Percentiles rank a stretch among this genome's conserved stretches.
Conservation (phyloP, 2,113 vertebrate genomes). For the Alectura lathami region DNA sequence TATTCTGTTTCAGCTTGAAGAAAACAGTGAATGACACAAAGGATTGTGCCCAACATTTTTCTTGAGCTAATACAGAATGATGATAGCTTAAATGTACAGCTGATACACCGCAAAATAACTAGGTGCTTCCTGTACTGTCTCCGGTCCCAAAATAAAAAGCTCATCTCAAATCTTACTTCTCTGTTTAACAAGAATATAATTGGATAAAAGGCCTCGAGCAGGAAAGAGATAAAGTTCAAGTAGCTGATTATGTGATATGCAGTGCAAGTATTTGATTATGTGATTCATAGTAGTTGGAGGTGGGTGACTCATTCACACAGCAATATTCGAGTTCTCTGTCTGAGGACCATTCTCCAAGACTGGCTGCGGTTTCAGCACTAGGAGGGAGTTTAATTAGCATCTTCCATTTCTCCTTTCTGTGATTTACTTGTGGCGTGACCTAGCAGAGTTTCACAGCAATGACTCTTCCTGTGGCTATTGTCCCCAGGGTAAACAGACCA, state of each 20-base stretch:
- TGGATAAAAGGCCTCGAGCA: conserved; percentile 65
- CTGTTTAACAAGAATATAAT: conserved; percentile 68
- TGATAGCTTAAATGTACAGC: background rate
- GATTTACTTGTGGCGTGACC: background rate
- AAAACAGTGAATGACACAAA: background rate
- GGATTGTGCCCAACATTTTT: background rate
- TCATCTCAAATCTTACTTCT: conserved; percentile 55
- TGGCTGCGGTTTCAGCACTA: background rate
- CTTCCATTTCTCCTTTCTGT: conserved; percentile 2
- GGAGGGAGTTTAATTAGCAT: conserved; percentile 30
- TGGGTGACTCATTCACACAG: conserved; percentile 58
- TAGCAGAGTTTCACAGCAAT: background rate
- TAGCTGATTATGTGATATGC: conserved; percentile 64
- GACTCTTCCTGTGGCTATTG: background rate
- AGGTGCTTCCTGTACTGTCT: conserved; percentile 55
- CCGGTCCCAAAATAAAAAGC: conserved; percentile 45
- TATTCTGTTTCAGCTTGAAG: conserved; percentile 17
- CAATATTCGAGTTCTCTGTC: conserved; percentile 35
- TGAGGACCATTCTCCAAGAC: rapidly evolving
- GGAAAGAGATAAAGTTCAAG: conserved; percentile 71
- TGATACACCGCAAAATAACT: background rate
- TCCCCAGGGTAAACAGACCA: background rate
- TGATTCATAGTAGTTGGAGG: conserved; percentile 60
- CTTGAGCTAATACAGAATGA: conserved; percentile 15
- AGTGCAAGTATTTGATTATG: conserved; percentile 70